Evolutionary conservation across 2,888 invertebrate genomes (phyloP), one percentile per base, ranked within the genome.

Genomic region (Glaucopsyche alexis): DNA sequence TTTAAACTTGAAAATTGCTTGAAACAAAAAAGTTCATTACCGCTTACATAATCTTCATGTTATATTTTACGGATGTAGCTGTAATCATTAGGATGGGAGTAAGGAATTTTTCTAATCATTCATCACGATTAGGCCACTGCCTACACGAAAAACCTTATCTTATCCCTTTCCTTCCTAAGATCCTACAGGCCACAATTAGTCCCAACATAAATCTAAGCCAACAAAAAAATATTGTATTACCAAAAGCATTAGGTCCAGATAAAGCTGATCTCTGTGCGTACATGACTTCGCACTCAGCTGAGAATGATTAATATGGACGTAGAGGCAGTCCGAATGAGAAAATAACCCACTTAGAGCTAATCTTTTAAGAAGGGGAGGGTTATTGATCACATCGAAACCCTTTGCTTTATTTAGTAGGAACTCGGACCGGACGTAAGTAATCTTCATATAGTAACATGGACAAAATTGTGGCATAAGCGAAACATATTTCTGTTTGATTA

Each of bases 261-360:
- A 74, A 71, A 75, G 67, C 72, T 70, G 74, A 76, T 75, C 72
- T 49, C 40, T 38, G 73, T 73, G 76, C 72, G 75, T 76, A 91
- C 91, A 91, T 78, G 85, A 84, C 82, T 91, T 85, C 78, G 87
- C 91, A 91, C 91, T 91, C 84, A 85, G 81, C 82, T 82, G 84
- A 84, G 82, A 85, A 87, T 88, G 89, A 89, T 89, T 87, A 89
- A 90, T 87, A 84, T 80, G 80, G 78, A 78, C 77, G 52, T 75
- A 75, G 73, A 80, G 78, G 13, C 78, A 50, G 66, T 38, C 76
- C 75, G 73, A 77, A 76, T 75, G 74, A 75, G 75, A 69, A 73
- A 77, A 79, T 80, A 73, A 74, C 77, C 81, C 78, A 79, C 72
- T 74, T 72, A 29, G 19, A 29, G 67, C 71, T 73, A 74, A 73